Evolutionary conservation across 2,888 invertebrate species (phyloP).

Genomic region (Hedya salicella): DNA sequence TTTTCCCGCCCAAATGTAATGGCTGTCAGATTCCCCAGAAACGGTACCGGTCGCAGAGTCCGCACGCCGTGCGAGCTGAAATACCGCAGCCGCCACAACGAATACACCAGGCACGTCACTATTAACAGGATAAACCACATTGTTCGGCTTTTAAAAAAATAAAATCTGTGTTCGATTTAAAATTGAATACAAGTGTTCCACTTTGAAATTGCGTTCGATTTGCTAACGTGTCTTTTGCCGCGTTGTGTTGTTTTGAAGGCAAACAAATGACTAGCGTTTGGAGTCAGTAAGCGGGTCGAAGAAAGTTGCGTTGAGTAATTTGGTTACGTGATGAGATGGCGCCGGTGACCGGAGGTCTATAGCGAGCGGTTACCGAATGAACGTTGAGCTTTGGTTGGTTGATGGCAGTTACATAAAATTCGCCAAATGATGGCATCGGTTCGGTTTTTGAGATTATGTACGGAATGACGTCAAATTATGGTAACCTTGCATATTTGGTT

Average conservation of each 20-base stretch:
- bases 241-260: slow-evolving; percentile 42
- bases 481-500: too few species aligned
- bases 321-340: slow-evolving; percentile 21
- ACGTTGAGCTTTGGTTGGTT: not conserved
- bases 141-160: slow-evolving; percentile 6
- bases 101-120: slow-evolving; percentile 61
- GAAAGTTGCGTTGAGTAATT: slow-evolving; percentile 51
- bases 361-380: not conserved
- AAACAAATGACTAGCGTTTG: slow-evolving; percentile 44
- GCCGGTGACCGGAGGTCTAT: not conserved
- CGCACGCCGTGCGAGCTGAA: slow-evolving; percentile 63
- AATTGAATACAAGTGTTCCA: not conserved
- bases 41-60: slow-evolving; percentile 62
- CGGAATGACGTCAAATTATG: not conserved
- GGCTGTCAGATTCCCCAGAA: slow-evolving; percentile 68
- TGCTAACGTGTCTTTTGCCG: slow-evolving; percentile 1
- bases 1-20: slow-evolving; percentile 66
- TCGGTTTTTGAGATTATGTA: not conserved
- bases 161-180: not conserved
- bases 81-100: slow-evolving; percentile 58
- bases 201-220: not conserved
- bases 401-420: not conserved
- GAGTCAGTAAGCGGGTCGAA: slow-evolving; percentile 48
- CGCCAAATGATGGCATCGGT: not conserved
- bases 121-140: slow-evolving; percentile 56